Percentiles rank a stretch among this genome's conserved stretches.
phyloP scores from a whole-genome alignment of 2,113 vertebrate species.

The Hyperoodon ampullatus region DNA sequence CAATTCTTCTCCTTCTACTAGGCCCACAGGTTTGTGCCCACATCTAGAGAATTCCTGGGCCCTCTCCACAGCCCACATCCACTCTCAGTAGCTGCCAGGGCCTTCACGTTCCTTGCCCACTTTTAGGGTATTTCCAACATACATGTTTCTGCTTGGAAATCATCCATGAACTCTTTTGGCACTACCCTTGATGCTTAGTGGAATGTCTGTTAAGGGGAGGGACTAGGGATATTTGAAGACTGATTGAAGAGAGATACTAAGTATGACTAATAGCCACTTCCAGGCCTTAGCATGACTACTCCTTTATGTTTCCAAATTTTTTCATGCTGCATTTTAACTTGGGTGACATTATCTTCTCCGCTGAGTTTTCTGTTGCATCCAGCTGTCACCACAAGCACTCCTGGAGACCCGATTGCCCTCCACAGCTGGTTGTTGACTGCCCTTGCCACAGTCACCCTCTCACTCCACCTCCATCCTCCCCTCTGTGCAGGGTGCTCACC shows the following conservation, averaged over 20 bases:
- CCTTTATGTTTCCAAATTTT: not conserved
- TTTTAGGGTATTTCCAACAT: not conserved
- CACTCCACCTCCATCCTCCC: not conserved
- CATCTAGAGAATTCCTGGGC: not conserved
- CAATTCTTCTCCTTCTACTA: not conserved
- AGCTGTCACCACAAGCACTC: not conserved
- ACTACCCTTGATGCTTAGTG: not conserved
- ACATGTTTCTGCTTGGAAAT: not conserved
- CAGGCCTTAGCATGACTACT: not conserved
- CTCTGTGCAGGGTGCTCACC: not conserved
- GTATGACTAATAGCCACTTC: not conserved
- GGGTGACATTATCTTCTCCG: not conserved
- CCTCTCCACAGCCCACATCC: not conserved
- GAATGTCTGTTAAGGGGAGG: not conserved
- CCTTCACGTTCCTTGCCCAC: not conserved
- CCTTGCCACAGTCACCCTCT: not conserved
- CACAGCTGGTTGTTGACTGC: not conserved
- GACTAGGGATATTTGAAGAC: not conserved
- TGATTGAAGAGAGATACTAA: not conserved
- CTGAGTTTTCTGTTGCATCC: not conserved
- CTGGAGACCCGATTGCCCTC: not conserved
- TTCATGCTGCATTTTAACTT: slow-evolving; percentile 20
- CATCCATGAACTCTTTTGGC: not conserved
- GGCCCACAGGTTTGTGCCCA: not conserved
- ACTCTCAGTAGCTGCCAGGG: not conserved